Conservation (phyloP, 2,113 vertebrate genomes). For the Stigmatopora argus region DNA sequence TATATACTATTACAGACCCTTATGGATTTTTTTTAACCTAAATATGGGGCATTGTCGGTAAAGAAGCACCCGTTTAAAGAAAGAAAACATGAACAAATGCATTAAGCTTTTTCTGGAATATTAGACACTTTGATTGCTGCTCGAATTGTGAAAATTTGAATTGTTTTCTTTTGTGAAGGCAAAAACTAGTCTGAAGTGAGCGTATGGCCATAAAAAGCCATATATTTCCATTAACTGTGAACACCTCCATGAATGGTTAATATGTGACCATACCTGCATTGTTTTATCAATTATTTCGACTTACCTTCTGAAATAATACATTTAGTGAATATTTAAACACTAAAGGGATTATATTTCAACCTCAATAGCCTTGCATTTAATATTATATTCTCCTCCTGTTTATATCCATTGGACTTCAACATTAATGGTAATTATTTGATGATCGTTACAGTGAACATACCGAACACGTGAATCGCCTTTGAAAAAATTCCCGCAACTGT, state of each 20-base stretch:
- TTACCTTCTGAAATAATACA: neutral
- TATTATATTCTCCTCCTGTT: neutral
- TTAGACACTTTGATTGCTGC: too few relatives aligned
- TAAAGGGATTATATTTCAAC: neutral
- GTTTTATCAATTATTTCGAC: neutral
- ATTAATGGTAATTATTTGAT: constrained; percentile 59
- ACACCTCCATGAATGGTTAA: neutral
- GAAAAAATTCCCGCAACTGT: constrained; percentile 48
- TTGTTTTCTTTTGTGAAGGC: too few relatives aligned
- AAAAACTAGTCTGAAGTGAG: neutral
- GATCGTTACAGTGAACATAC: constrained; percentile 49
- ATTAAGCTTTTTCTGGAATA: too few relatives aligned
- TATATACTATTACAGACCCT: too few relatives aligned
- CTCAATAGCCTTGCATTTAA: neutral
- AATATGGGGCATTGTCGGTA: too few relatives aligned
- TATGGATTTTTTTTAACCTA: too few relatives aligned
- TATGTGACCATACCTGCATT: neutral
- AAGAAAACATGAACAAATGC: too few relatives aligned
- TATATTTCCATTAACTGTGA: neutral
- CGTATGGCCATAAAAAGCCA: neutral
- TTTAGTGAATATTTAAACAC: neutral
- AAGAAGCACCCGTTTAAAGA: too few relatives aligned
- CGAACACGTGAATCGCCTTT: constrained; percentile 45
- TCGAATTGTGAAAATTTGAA: too few relatives aligned
- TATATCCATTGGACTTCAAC: constrained; percentile 7